Evolutionary conservation across 1,140 invertebrate species (phyloP).

Genomic region (Anthonomus grandis): DNA sequence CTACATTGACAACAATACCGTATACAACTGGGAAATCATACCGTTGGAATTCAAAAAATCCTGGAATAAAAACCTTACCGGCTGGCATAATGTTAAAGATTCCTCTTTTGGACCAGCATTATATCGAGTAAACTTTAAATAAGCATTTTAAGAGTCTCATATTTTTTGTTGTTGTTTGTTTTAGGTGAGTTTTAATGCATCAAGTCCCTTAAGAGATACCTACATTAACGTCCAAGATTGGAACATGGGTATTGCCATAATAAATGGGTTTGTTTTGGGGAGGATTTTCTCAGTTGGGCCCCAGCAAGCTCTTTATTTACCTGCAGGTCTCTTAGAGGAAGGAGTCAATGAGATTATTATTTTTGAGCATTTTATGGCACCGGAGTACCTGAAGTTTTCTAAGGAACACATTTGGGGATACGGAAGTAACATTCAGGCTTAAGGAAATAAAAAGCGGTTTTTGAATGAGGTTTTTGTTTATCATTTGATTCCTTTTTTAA

Average conservation of each 20-base stretch:
- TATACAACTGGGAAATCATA: conserved; percentile 53
- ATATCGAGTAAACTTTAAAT: conserved; percentile 30
- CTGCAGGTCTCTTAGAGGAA: conserved; percentile 52
- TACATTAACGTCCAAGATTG: conserved; percentile 49
- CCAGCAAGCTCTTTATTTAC: conserved; percentile 57
- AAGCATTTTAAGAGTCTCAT: neutral
- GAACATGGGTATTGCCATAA: conserved; percentile 58
- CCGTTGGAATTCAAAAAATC: conserved; percentile 53
- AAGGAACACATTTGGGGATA: conserved; percentile 28
- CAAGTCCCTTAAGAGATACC: conserved; percentile 29
- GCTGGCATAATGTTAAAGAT: conserved; percentile 22
- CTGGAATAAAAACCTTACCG: conserved; percentile 42
- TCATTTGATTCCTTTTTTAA: too few relatives aligned
- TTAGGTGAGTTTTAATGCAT: conserved; percentile 4
- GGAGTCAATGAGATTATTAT: conserved; percentile 51
- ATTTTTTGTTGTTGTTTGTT: conserved; percentile 1
- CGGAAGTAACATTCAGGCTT: conserved; percentile 5
- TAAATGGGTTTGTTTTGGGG: conserved; percentile 65
- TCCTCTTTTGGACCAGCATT: conserved; percentile 34
- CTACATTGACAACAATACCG: conserved; percentile 45
- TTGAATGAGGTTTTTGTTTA: too few relatives aligned
- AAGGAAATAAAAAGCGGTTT: too few relatives aligned
- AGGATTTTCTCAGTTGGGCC: conserved; percentile 58
- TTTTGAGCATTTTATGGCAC: conserved; percentile 42
- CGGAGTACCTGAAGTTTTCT: conserved; percentile 23